Evolutionary conservation across 2,113 vertebrate genomes (phyloP).

Genomic region (Apodemus sylvaticus): DNA sequence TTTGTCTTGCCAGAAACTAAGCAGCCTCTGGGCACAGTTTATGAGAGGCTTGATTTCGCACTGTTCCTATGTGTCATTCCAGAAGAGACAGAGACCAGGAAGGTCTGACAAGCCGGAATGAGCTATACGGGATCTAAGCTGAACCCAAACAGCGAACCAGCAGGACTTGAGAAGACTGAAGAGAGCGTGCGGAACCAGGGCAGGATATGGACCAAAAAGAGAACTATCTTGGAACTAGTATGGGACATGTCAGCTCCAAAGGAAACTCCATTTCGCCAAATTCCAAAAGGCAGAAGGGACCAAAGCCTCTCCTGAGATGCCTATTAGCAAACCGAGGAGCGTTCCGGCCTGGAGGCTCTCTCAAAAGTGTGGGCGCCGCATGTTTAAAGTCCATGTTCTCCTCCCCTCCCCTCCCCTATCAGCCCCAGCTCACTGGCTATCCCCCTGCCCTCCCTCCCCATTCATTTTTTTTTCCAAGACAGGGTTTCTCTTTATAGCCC

Average conservation of each 20-base stretch:
- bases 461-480: too few relatives aligned
- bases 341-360: not conserved
- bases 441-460: not conserved
- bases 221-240: too few relatives aligned
- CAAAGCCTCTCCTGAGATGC: not conserved
- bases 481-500: too few relatives aligned
- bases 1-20: not conserved
- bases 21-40: not conserved
- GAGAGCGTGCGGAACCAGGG: not conserved
- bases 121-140: not conserved
- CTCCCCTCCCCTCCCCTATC: not conserved
- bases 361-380: not conserved
- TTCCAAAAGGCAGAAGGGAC: not conserved
- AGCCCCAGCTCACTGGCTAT: not conserved
- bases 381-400: not conserved
- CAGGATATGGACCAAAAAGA: not conserved
- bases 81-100: not conserved
- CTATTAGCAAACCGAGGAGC: not conserved
- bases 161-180: not conserved
- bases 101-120: not conserved
- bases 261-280: not conserved
- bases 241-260: not conserved
- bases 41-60: not conserved
- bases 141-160: not conserved
- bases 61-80: not conserved